Evolutionary conservation across 2,888 invertebrate genomes (phyloP), one percentile per base, ranked within the genome.

Genomic region (Rotaria sp.): DNA sequence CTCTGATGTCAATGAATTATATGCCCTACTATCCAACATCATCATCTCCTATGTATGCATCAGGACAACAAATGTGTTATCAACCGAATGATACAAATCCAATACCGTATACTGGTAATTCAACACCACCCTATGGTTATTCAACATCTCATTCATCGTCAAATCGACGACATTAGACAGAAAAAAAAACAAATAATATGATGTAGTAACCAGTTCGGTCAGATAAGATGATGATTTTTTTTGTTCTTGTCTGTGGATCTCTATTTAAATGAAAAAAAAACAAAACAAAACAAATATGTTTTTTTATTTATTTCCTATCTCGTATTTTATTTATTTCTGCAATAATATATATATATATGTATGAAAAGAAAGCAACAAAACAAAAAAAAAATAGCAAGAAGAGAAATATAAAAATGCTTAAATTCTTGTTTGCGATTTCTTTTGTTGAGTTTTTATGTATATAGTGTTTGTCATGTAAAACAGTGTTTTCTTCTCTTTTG

Each of bases 381-480:
- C 13, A 67, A 1, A 15, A 67, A 35, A 35, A 35, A 35, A 35
- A 67, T 21, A 67, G 15, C 35, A 18, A 67, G 35, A 4, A 21
- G 21, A 67, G 67, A 67, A 67, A 35, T 67, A 35, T 30, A 13
- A 67, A n/a, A 50, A 50, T 67, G 35, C 35, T 21, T 67, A 35
- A 35, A 35, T 21, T 67, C 35, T 67, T 67, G 30, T 67, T 67
- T 67, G 67, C 67, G 18, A 35, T 35, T 30, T 38, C 21, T 67
- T 67, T 67, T 67, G 67, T 67, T 67, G 35, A 67, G 35, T 67
- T 67, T 67, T 67, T 67, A 67, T 67, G 67, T 67, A 67, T 35
- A 67, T 67, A 67, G 67, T 67, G 67, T 35, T 67, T 67, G 67
- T 67, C 67, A 67, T 67, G 67, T 67, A 30, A 67, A 67, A 67